Conservation (phyloP, 2,888 invertebrate species). For the Labia minor region DNA sequence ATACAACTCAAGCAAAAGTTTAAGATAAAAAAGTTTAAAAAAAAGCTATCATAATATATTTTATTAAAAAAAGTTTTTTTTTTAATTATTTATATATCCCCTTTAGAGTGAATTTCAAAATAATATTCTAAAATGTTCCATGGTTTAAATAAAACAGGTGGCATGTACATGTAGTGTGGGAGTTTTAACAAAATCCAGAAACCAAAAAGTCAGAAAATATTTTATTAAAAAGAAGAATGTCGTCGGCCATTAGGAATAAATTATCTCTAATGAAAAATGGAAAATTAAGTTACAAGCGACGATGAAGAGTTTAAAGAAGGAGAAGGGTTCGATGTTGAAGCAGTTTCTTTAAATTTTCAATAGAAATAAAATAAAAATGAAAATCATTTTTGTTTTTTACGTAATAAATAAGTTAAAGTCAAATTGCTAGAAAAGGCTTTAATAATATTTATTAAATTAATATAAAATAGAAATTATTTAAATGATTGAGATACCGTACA, state of each 20-base stretch:
- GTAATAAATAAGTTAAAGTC: not conserved
- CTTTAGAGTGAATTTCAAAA: not conserved
- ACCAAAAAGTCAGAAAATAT: conserved; percentile 1
- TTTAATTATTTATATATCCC: too few species aligned
- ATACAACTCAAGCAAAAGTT: too few species aligned
- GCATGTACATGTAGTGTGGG: not conserved
- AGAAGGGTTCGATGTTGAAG: not conserved
- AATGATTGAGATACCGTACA: not conserved
- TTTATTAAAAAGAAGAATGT: not conserved
- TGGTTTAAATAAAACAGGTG: not conserved
- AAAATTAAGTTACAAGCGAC: not conserved
- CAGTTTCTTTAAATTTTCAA: not conserved
- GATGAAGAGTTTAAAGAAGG: not conserved
- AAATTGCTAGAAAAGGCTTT: not conserved
- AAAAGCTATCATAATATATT: too few species aligned
- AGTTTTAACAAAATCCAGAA: not conserved
- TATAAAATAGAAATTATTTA: not conserved
- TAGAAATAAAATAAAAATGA: not conserved
- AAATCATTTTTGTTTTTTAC: not conserved
- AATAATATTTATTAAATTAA: not conserved
- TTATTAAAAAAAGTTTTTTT: too few species aligned
- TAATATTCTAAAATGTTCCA: not conserved
- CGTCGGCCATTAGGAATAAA: not conserved
- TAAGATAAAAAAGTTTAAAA: too few species aligned
- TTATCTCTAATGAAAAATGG: not conserved